Base-by-base conservation (phyloP, 1,140 invertebrate genomes). In the Triops longicaudatus region DNA sequence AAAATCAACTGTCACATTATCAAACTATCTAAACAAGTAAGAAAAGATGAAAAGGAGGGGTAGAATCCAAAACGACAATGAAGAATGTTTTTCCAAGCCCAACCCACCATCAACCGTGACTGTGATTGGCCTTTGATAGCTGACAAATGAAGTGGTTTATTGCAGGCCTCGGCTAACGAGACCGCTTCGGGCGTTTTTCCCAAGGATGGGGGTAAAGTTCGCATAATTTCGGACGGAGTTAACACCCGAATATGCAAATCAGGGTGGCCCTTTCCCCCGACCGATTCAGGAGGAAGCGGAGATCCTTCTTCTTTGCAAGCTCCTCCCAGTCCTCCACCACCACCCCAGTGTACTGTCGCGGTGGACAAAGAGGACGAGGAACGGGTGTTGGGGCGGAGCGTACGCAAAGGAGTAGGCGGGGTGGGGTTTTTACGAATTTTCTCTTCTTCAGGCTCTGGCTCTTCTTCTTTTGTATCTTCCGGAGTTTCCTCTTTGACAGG, bases 221-320 rank as follows among this genome's bases (percentile, higher is more conserved):
- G 89, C 91, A 93, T 93, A 84, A 93, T 93, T 88, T 93, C 91
- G 81, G 91, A 92, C 80, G 91, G 91, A 82, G 92, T 93, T 84
- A 93, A 88, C 85, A 92, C 91, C 85, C 91, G 89, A 86, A 93
- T 93, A 85, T 92, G 91, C 84, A 91, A 90, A 86, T 92, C 91
- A 83, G 84, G 73, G 44, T 26, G 44, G n/a, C 73, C 42, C 26
- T 50, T 31, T 31, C 76, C 6, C 22, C 11, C 44, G 11, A 43
- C n/a, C 26, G 74, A 22, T 72, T 75, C 75, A 76, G 26, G 26
- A 63, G 27, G 76, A 50, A 41, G 78, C 73, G 26, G 28, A 14
- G 73, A 22, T 12, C 43, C 73, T 76, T n/a, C 44, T 75, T 63
- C 43, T 3, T 28, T 28, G 27, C 14, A 12, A 17, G 72, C 26